Percentiles rank a stretch among this genome's conserved stretches.
Evolutionary conservation across 2,797 vertebrate genomes (phyloP).

Genomic region (Syngnathus rostellatus): DNA sequence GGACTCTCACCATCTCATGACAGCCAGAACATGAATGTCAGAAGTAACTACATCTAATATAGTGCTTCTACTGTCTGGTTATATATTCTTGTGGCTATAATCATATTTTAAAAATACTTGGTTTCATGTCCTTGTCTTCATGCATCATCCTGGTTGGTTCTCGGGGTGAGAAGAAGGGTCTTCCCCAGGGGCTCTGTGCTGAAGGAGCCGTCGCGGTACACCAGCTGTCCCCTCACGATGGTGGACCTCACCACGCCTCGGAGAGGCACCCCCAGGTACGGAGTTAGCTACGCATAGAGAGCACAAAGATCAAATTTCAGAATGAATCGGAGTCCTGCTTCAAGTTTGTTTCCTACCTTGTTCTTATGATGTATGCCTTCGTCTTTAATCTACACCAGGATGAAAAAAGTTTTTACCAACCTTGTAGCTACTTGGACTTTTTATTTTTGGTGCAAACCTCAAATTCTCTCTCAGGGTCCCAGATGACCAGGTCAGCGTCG

Average conservation of each 20-base stretch:
- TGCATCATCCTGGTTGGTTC: conserved; percentile 19
- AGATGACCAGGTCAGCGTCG: conserved; percentile 78
- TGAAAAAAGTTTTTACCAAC: background rate
- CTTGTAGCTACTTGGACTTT: background rate
- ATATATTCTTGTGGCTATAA: background rate
- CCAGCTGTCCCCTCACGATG: conserved; percentile 67
- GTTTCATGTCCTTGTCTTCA: conserved; percentile 18
- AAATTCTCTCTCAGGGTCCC: conserved; percentile 77
- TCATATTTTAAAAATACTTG: too few species aligned
- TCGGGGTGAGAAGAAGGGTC: conserved; percentile 55
- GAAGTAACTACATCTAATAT: too few species aligned
- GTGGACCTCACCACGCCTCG: conserved; percentile 66
- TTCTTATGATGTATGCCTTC: conserved; percentile 70
- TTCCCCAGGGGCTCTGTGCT: conserved; percentile 65
- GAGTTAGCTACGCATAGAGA: conserved; percentile 64
- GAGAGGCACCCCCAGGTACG: conserved; percentile 69
- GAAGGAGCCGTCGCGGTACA: conserved; percentile 71
- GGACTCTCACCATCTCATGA: too few species aligned
- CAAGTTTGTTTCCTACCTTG: conserved; percentile 56
- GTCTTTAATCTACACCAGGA: conserved; percentile 63
- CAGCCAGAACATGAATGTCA: too few species aligned
- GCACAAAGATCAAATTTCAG: background rate
- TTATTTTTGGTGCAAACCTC: conserved; percentile 48
- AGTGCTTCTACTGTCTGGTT: background rate
- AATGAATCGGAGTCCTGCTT: too few species aligned